Evolutionary conservation across 2,888 invertebrate genomes (phyloP).

Genomic region (Sinodicranocentrus sp.): DNA sequence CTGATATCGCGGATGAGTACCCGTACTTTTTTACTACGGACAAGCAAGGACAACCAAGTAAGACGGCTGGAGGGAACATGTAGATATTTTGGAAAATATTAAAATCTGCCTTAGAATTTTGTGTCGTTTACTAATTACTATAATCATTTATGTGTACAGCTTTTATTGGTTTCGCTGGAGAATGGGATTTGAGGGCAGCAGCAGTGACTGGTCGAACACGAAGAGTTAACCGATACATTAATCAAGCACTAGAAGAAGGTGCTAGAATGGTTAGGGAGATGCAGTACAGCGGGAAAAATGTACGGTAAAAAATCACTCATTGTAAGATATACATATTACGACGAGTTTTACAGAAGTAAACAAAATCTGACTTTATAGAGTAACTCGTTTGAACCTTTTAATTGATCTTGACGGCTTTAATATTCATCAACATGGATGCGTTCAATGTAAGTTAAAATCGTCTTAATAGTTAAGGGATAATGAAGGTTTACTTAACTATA

Average conservation of each 20-base stretch:
- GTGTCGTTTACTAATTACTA: neutral
- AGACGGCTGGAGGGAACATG: no score
- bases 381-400: conserved; percentile 49
- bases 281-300: conserved; percentile 51
- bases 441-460: conserved; percentile 36
- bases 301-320: neutral
- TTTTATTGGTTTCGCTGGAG: conserved; percentile 48
- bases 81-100: no score
- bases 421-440: conserved; percentile 52
- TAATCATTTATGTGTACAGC: neutral
- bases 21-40: conserved; percentile 32
- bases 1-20: conserved; percentile 32
- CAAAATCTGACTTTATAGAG: no score
- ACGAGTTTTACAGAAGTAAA: no score
- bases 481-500: neutral
- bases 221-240: conserved; percentile 36
- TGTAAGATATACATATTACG: no score
- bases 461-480: neutral
- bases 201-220: conserved; percentile 18
- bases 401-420: conserved; percentile 56
- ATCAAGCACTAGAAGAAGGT: conserved; percentile 34
- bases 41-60: conserved; percentile 51
- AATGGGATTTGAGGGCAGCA: conserved; percentile 43
- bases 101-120: no score
- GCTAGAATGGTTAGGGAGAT: conserved; percentile 33